Base-by-base conservation (phyloP, 2,797 vertebrate genomes). In the Myripristis jacobus region DNA sequence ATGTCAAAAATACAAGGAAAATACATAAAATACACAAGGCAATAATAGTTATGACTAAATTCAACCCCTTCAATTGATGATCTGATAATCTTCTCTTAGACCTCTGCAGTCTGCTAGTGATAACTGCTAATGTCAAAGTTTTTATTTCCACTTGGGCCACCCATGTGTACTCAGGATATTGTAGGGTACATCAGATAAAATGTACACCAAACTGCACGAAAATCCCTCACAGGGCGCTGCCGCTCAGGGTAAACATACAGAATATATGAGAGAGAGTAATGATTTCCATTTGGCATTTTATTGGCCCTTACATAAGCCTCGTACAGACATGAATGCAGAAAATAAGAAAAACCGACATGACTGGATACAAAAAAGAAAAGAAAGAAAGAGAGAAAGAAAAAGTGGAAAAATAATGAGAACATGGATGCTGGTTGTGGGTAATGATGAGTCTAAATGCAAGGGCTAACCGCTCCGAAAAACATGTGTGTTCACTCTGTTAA, bases 361-460 rank as follows among this genome's bases (percentile, higher is more conserved):
- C 60, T 86, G 63, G 34, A 73, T 50, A 77, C 13, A 19, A 9
- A 48, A 21, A 55, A 29, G 65, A 57, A 78, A 44, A 51, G 27
- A 29, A 6, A 29, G 27, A 29, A 6, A 29, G 27, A 6, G 27
- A 29, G 27, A 29, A 6, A 52, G 43, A 25, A 78, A 68, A 64
- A 60, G 65, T 59, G 70, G 76, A 76, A 73, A 87, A 87, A 71
- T 82, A 87, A 81, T 85, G 72, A 83, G 75, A 80, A 62, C 73
- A 75, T 69, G 59, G 68, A 76, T 72, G 77, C 76, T 79, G 85
- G 66, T 87, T 84, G 77, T 74, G 77, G 83, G 83, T 80, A 85
- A 78, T 88, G 84, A 85, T 88, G 85, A 89, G 68, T 87, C 79
- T 67, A 82, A 87, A 89, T 79, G 70, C 84, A 77, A 86, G 75